Evolutionary conservation across 2,113 vertebrate genomes (phyloP), one percentile per base, ranked within the genome.

Genomic region (Cryptoleucopteryx plumbea): DNA sequence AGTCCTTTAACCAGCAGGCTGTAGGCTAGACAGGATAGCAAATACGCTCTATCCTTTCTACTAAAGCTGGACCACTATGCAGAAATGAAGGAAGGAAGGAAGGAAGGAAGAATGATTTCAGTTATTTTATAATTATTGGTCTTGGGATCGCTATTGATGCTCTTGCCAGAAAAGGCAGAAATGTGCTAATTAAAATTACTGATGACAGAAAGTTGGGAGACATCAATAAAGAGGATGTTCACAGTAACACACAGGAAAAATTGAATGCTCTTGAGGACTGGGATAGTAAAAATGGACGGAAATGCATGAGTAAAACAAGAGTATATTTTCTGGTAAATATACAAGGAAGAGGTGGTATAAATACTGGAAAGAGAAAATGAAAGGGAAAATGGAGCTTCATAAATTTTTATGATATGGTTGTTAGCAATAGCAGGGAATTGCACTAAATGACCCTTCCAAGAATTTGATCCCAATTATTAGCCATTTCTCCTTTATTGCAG

Each of bases 121-220:
- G n/a, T 78, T 88, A 77, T 78, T 94, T 94, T 62, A 42, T 74
- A 40, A 66, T 91, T 74, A 93, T 42, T 84, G 65, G 52, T 85
- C 38, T 87, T 70, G 56, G 36, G 42, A 71, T 89, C 32, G 12
- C 59, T 74, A 61, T 67, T 91, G 85, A 79, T 87, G 65, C 23
- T 86, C 16, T 36, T 94, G 63, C 85, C 90, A 93, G 68, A 75
- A 95, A 74, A 91, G 82, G 52, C 47, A 85, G 65, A 88, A 90
- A 85, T 59, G 74, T 50, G 47, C 61, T 85, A 84, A 89, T 85
- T 87, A 78, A 91, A 93, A 79, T 87, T 71, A 85, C 70, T 38
- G 78, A 31, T 94, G 79, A 73, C 82, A 87, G 78, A 87, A 96
- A 85, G 38, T 82, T 95, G 92, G 47, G 88, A 85, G 47, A 34